phyloP scores from a whole-genome alignment of 2,888 invertebrate species.

The Prostheceraeus crozeri region DNA sequence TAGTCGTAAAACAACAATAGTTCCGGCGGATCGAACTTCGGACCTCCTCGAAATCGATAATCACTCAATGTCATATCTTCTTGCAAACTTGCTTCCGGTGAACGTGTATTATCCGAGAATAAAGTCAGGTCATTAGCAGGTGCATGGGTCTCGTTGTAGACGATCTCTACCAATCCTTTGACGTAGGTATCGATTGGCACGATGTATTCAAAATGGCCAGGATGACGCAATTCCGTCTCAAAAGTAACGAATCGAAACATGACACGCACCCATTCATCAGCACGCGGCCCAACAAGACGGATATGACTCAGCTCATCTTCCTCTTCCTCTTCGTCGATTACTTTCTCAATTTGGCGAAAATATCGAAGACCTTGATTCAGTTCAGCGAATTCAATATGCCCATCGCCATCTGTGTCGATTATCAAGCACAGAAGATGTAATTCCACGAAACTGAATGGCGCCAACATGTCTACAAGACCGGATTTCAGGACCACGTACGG shows the following conservation, averaged over 20 bases:
- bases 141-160: conserved; percentile 46
- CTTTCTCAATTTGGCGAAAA: conserved; percentile 40
- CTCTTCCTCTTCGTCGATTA: background rate
- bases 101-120: conserved; percentile 47
- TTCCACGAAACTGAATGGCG: conserved; percentile 48
- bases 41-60: conserved; percentile 47
- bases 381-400: conserved; percentile 49
- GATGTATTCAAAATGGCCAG: conserved; percentile 47
- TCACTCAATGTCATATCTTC: conserved; percentile 47
- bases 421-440: conserved; percentile 49
- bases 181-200: conserved; percentile 49
- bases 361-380: conserved; percentile 47
- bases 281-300: background rate
- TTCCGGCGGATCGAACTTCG: conserved; percentile 46
- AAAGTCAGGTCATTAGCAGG: conserved; percentile 48
- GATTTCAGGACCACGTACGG: no score
- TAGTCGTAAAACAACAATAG: conserved; percentile 50
- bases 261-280: conserved; percentile 45
- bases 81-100: conserved; percentile 45
- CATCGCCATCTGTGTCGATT: conserved; percentile 48
- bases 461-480: no score
- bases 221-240: conserved; percentile 47
- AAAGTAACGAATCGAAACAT: conserved; percentile 49
- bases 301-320: background rate
- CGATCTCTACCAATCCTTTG: conserved; percentile 46